Evolutionary conservation across 2,113 vertebrate genomes (phyloP), one percentile per base, ranked within the genome.

Genomic region (Erinaceus europaeus): DNA sequence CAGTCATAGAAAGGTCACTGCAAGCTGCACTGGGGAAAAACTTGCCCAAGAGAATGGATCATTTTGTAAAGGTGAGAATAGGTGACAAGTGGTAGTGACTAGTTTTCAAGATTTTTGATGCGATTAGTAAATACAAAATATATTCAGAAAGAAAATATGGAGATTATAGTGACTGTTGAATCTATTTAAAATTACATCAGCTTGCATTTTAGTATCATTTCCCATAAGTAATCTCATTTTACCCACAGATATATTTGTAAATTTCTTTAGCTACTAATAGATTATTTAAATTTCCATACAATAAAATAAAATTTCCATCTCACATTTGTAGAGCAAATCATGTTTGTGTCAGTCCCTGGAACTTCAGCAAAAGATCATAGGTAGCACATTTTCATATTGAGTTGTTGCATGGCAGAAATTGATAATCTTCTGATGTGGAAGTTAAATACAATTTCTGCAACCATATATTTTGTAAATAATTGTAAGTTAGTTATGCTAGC

Each of bases 351-450:
- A 96, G 94, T 86, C 95, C 94, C 95, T 97, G 94, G 95, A 94
- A 96, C 94, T 92, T 95, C 93, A 95, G 94, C 55, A 6, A 94
- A 96, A 96, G 93, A 96, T 97, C 88, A 93, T 95, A 96, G 94
- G 95, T 97, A 96, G 89, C 93, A 94, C 95, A 91, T 96, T 97
- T 96, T 95, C 95, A 95, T 92, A 93, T 92, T 96, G 91, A 96
- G 91, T 89, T 95, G 71, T 65, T 95, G 75, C 93, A 95, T 97
- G 94, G 94, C 55, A 95, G 92, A 94, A 95, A 95, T 95, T 93
- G 95, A 78, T 85, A 94, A 94, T 95, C 96, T 96, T 86, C 36
- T 8, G 82, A 74, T 88, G 23, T 73, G 71, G 8, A 42, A 95
- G 78, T 93, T 95, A 94, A 93, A 93, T 91, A 7, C 69, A 91